Base-by-base conservation (phyloP, 2,113 vertebrate genomes). In the Callipepla californica region DNA sequence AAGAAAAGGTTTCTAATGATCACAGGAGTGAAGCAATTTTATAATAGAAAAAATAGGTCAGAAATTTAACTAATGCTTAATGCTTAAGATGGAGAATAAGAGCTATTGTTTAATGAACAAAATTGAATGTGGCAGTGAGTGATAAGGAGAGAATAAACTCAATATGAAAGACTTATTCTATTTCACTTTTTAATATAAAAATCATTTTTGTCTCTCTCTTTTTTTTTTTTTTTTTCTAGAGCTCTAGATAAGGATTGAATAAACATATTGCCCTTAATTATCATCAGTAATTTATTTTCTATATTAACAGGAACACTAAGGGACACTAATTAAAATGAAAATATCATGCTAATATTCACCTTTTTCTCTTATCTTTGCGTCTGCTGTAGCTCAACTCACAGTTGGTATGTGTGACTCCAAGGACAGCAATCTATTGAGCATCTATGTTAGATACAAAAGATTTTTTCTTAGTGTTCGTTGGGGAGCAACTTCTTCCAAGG, bases 301-400 rank as follows among this genome's bases (percentile, higher is more conserved):
- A 69, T 90, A 80, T 80, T 83, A 93, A 69, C 47, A 90, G 1
- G 61, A 91, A 87, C 9, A 51, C 5, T 25, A 84, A 90, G 89
- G 55, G 66, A 91, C 28, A 63, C 28, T 70, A 82, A 90, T 87
- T 91, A 80, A 82, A 95, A 96, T 67, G 61, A 38, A 81, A 92
- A 94, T 75, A 4, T 57, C 76, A 76, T 65, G 36, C 23, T 85
- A 68, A 80, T 79, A 92, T 38, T 76, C 53, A 81, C 70, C 48
- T 84, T 93, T 63, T 47, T 89, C 30, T 65, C 42, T 51, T 78
- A 61, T 59, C 13, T 69, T 87, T 85, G 89, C 6, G 63, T 76
- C 90, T 92, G 32, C 9, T 14, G 6, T 17, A 67, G 74, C 30
- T 96, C 42, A 67, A 70, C 26, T 96, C 42, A 55, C 20, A 85